Base-by-base conservation (phyloP, 2,797 vertebrate species). In the Thripadectes ignobilis region DNA sequence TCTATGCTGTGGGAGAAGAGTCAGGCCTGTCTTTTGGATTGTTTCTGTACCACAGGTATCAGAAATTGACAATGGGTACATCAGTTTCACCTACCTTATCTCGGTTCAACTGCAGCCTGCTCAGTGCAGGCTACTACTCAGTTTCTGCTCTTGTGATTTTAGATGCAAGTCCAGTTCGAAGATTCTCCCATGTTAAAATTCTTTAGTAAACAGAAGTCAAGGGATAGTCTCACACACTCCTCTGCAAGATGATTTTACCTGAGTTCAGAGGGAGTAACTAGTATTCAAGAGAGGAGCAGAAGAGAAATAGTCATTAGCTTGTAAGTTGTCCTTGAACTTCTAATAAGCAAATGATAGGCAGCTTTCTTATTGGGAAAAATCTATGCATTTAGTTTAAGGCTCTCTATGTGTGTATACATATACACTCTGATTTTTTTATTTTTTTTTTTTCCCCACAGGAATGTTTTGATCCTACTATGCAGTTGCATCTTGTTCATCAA, bases 401-500 rank as follows among this genome's bases (percentile, higher is more conserved):
- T 38, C 5, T 55, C 1, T 54, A 0, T 67, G 4, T 82, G 7
- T 77, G 1, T 54, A 17, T 74, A 21, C 52, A 91, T 78, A 69
- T 29, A 88, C 18, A 59, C 10, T 85, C 26, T 83, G 83, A 82
- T 96, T 95, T 96, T 95, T 88, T 21, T 49, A 27, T 94, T 97
- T 94, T 93, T 97, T 93, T 45, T 45, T 45, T 45, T 54, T n/a
- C n/a, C n/a, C n/a, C n/a, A 92, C 95, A 99, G 99, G 98, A 98
- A 84, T 99, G 98, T 97, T 99, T 99, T 97, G 98, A 98, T 96
- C 97, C 98, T 93, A 80, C 93, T 95, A 96, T 99, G 97, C 98
- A 99, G 76, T 97, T 99, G 83, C 97, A 99, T 95, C 96, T 98
- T 97, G 98, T 99, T 94, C 99, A 99, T 96, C 98, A 98, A 39